phyloP scores from a whole-genome alignment of 2,797 vertebrate genomes.

The Toxotes lorentzi region DNA sequence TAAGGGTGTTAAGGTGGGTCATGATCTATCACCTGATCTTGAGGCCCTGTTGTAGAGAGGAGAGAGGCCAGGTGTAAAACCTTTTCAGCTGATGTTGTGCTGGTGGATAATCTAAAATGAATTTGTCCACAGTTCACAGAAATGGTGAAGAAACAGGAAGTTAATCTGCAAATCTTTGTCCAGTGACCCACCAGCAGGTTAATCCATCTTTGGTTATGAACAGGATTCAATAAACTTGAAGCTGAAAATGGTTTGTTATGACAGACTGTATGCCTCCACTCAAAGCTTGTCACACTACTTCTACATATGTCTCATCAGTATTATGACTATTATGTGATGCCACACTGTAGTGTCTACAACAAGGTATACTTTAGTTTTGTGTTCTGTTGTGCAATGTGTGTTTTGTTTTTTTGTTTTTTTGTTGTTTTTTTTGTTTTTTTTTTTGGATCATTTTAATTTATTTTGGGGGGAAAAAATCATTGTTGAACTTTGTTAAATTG shows the following conservation, averaged over 20 bases:
- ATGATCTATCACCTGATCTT: neutral
- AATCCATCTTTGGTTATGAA: neutral
- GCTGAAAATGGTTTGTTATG: neutral
- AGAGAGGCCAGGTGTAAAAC: no score
- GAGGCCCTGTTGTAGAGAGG: neutral
- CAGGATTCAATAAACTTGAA: neutral
- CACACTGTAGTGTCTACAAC: neutral
- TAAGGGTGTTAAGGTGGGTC: neutral
- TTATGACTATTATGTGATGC: neutral
- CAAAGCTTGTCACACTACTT: neutral
- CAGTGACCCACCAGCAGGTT: neutral
- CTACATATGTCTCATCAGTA: neutral
- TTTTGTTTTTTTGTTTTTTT: neutral
- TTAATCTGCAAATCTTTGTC: no score
- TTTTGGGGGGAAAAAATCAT: neutral
- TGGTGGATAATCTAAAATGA: neutral
- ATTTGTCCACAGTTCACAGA: neutral
- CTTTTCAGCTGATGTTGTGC: neutral
- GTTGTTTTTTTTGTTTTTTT: no score
- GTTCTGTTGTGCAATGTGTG: neutral
- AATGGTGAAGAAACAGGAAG: neutral
- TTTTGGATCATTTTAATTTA: no score
- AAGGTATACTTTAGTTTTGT: neutral
- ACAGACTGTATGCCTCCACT: neutral
- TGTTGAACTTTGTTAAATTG: constrained; percentile 17